phyloP scores from a whole-genome alignment of 92 coral and sea anemone species.

The Montipora capitata region DNA sequence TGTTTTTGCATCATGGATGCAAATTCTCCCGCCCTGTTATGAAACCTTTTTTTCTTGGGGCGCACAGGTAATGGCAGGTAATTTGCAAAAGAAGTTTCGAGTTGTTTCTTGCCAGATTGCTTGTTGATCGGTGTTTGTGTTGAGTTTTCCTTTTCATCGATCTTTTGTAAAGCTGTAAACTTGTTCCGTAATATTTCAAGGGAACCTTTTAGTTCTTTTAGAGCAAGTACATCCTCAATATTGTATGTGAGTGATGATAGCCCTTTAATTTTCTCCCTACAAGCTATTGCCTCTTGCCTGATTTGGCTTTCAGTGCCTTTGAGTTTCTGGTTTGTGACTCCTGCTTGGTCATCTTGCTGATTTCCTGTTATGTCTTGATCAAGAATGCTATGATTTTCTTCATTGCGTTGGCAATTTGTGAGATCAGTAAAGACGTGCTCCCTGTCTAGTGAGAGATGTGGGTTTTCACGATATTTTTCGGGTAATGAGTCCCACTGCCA shows the following conservation, averaged over 20 bases:
- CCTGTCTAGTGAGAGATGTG: conserved; percentile 46
- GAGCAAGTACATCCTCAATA: conserved; percentile 39
- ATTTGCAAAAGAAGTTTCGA: not conserved
- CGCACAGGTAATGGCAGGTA: conserved; percentile 62
- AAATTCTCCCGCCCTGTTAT: conserved; percentile 53
- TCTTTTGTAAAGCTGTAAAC: conserved; percentile 48
- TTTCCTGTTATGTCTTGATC: conserved; percentile 12
- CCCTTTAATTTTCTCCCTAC: conserved; percentile 56
- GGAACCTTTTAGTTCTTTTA: conserved; percentile 48
- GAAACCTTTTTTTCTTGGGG: conserved; percentile 48
- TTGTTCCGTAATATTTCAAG: conserved; percentile 19
- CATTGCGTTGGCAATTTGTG: not conserved
- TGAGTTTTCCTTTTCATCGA: conserved; percentile 55
- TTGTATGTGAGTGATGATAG: conserved; percentile 45
- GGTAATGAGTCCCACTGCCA: conserved; percentile 75
- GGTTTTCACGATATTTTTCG: conserved; percentile 32
- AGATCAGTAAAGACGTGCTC: conserved; percentile 35
- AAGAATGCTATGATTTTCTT: conserved; percentile 1
- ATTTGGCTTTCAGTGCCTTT: conserved; percentile 27
- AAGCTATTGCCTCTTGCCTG: conserved; percentile 39
- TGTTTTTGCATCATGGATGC: conserved; percentile 65
- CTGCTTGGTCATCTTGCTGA: conserved; percentile 24
- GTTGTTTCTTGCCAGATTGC: not conserved
- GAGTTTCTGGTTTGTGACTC: conserved; percentile 22
- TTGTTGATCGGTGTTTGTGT: not conserved